Evolutionary conservation across 2,888 invertebrate genomes (phyloP), one percentile per base, ranked within the genome.

Genomic region (Rugalucina vietnamica): DNA sequence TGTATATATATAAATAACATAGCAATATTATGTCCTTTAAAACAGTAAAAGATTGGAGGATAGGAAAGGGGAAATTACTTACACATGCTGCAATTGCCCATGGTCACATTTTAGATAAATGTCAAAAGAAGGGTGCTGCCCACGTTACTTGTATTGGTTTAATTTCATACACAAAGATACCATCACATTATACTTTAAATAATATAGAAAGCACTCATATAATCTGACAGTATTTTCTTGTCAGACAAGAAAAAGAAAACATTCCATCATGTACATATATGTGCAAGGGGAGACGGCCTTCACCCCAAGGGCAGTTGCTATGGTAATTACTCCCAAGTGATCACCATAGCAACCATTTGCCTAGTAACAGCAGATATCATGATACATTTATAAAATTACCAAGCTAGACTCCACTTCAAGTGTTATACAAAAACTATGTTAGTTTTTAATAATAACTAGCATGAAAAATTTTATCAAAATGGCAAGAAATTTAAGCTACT

Each of bases 201-300:
- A 65, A 34, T 24, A 65, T 34, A 65, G 65, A 65, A 65, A 65
- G 65, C 65, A 65, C 65, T 65, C 65, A 18, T 65, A 21, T 34
- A 34, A 65, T 65, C 65, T 29, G 65, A 65, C 65, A 65, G 10
- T n/a, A 65, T 34, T 34, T 72, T 43, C 72, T 39, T 43, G 49
- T 43, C 72, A 49, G 72, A 43, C 34, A 1, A 72, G 72, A 43
- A 72, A 49, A 72, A 49, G 39, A 72, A n/a, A 72, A 72, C 72
- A 72, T 72, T 72, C 72, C 72, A 43, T 39, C 72, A 72, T 72
- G 72, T 72, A 72, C 72, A 72, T 43, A 72, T n/a, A 65, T 65
- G 43, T 43, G 8, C 18, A 43, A n/a, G 65, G 60, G 34, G 29
- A 65, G 8, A 34, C 18, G 29, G 57, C 65, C 65, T 29, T 65